Base-by-base conservation (phyloP, 2,113 vertebrate species). In the Microcebus lehilahytsara region DNA sequence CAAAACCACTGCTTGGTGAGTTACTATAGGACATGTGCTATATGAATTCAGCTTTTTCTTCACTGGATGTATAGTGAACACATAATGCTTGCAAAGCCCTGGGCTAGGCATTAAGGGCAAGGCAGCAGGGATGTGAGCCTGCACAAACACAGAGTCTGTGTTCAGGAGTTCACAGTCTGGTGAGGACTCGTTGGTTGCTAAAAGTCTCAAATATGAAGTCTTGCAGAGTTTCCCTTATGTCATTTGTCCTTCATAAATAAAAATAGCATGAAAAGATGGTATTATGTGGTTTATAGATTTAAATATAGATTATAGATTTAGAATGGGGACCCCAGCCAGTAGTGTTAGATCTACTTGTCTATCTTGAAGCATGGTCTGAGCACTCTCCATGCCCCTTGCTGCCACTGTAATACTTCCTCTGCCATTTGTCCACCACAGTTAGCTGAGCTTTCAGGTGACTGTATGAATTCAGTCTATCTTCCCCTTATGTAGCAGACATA, bases 221-320 rank as follows among this genome's bases (percentile, higher is more conserved):
- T 32, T 71, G 27, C 34, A 37, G 3, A 37, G 40, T 79, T 66
- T 49, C 17, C 32, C 49, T 84, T 60, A 16, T 9, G 3, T 78
- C 66, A 72, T 77, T 32, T 83, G 49, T 46, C 32, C 22, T 87
- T 66, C 74, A 37, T 66, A 85, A 84, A 89, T 74, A 58, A 27
- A 46, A 37, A 78, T n/a, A 58, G 53, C n/a, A 10, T 85, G 51
- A 46, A 81, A 27, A 32, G 53, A 9, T 17, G 88, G 25, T 56
- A 53, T 25, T 9, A 6, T 6, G 32, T 22, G 23, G 6, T 6
- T 81, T 74, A 53, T 22, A 53, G 72, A 30, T 64, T 78, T 79
- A 46, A 22, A 12, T 67, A 67, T 13, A 53, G 64, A 23, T 62
- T 71, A 12, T 78, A 60, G 42, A 53, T 62, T 85, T 32, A 78